Conservation (phyloP, 2,113 vertebrate species). For the Charadrius vociferus region DNA sequence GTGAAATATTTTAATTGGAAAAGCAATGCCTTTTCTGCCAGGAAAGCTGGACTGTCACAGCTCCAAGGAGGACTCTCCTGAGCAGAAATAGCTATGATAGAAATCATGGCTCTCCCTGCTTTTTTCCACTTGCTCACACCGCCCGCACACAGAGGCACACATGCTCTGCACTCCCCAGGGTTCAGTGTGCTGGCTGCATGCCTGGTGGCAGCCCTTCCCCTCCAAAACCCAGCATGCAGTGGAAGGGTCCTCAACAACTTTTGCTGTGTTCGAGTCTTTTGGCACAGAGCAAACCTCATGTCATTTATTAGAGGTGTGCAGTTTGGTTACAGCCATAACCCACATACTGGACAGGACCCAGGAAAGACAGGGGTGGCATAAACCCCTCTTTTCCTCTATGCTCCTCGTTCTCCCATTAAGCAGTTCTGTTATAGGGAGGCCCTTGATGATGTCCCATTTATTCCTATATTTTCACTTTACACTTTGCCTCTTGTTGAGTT, state of each 20-base stretch:
- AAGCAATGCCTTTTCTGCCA: neutral
- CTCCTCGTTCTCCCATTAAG: neutral
- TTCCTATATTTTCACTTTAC: neutral
- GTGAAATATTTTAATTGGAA: neutral
- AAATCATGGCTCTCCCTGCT: neutral
- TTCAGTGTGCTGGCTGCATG: fast-evolving
- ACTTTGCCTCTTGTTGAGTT: neutral
- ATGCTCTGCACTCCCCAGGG: neutral
- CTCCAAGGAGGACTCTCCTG: neutral
- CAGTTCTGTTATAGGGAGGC: neutral
- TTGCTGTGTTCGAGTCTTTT: neutral
- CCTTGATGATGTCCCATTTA: neutral
- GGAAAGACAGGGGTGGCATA: neutral
- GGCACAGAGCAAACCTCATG: neutral
- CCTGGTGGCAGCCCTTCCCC: neutral
- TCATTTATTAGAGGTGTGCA: neutral
- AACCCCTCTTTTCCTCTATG: neutral
- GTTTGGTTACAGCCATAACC: neutral
- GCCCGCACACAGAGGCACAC: neutral
- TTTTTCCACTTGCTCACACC: neutral
- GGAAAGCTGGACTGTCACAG: neutral
- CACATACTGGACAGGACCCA: neutral
- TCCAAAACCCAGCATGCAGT: neutral
- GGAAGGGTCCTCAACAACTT: neutral
- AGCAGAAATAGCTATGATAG: neutral